Percentiles rank a stretch among this genome's conserved stretches.
phyloP scores from a whole-genome alignment of 2,888 invertebrate genomes.

The Oligia latruncula region DNA sequence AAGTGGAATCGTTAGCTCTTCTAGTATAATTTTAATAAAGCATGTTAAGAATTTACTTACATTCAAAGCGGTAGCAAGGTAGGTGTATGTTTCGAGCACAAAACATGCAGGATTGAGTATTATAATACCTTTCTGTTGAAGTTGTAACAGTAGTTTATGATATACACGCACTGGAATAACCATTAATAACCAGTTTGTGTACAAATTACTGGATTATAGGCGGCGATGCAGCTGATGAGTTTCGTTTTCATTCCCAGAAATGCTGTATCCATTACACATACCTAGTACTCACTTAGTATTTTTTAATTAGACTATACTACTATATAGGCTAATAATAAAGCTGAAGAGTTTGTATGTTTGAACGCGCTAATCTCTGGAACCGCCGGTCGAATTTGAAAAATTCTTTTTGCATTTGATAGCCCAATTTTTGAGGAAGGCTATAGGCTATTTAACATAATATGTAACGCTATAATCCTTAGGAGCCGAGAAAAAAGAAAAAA shows the following conservation, averaged over 20 bases:
- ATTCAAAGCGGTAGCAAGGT: not conserved
- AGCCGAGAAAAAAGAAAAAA: too few relatives aligned
- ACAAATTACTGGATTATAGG: conserved; percentile 34
- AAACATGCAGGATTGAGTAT: conserved; percentile 7
- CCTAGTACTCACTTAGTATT: not conserved
- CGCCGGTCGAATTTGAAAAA: too few relatives aligned
- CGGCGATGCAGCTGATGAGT: conserved; percentile 12
- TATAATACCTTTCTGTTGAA: conserved; percentile 12
- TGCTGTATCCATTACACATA: not conserved
- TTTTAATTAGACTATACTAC: too few relatives aligned
- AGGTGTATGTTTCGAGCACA: not conserved
- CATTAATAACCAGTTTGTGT: conserved; percentile 21
- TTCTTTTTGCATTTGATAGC: too few relatives aligned
- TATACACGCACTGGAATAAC: conserved; percentile 1
- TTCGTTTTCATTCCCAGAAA: conserved; percentile 30
- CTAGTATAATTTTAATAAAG: not conserved
- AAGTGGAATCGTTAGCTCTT: not conserved
- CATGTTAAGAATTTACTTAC: not conserved
- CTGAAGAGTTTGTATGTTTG: too few relatives aligned
- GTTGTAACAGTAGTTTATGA: conserved; percentile 7
- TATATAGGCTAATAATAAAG: too few relatives aligned
- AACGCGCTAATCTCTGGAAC: too few relatives aligned
- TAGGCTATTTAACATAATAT: too few relatives aligned
- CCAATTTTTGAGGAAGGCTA: too few relatives aligned
- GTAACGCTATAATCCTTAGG: too few relatives aligned